Evolutionary conservation across 2,797 vertebrate genomes (phyloP), one percentile per base, ranked within the genome.

Genomic region (Valencia hispanica): DNA sequence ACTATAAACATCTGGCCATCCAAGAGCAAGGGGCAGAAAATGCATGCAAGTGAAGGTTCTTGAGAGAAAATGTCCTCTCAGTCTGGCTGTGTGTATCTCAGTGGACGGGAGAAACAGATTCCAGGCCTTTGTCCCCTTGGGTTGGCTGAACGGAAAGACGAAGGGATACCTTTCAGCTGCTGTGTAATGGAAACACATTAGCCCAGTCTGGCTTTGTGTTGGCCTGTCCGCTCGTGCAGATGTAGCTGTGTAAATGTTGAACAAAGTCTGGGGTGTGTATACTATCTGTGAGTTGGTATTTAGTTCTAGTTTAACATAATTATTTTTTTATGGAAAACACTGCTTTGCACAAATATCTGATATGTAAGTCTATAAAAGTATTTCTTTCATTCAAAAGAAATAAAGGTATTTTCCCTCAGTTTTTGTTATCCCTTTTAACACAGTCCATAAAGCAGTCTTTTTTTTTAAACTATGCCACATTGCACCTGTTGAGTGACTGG

Each of bases 1-100:
- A 91, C 88, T 92, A 92, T 94, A 93, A 94, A 94, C 92, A 93
- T 91, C 92, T 92, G 92, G 81, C 79, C 82, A 79, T 93, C 90
- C 90, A 85, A 88, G 90, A 86, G 89, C 80, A 93, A 88, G 86
- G 90, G 92, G 89, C 89, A 92, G 89, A 83, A 74, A 80, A 82
- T 76, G 70, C 85, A 90, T 90, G 89, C 84, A 88, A 87, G 89
- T 88, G 87, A 85, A 82, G 86, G 89, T 84, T 90, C 86, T 90
- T 92, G 68, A 47, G 88, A 83, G 87, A 84, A 79, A 86, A 78
- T 79, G 82, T 81, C 87, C 53, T 75, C 39, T 65, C 68, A 45
- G 36, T 85, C 65, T 74, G 70, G 77, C 73, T 84, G 76, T 81
- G 80, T 86, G 73, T 68, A 53, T 87, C 47, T 71, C 73, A 81